Evolutionary conservation across 1,140 invertebrate genomes (phyloP).

Genomic region (Meloidogyne floridensis): DNA sequence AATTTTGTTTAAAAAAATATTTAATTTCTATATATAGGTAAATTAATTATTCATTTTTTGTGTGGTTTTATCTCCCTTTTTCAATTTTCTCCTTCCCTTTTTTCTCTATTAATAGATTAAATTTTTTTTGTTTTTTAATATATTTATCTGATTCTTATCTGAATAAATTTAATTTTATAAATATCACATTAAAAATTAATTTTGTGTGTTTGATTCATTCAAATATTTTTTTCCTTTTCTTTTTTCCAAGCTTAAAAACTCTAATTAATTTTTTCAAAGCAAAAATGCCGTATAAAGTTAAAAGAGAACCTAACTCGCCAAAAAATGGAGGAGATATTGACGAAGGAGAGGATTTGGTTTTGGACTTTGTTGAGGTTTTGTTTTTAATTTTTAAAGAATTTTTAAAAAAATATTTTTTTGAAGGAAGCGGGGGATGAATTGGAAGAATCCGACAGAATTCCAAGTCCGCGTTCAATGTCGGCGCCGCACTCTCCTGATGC

Average conservation of each 20-base stretch:
- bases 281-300: background rate
- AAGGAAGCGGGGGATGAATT: background rate
- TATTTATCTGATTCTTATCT: too few relatives aligned
- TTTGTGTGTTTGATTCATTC: background rate
- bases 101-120: background rate
- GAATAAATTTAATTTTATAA: too few relatives aligned
- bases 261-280: background rate
- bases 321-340: background rate
- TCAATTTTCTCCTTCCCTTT: background rate
- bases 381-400: background rate
- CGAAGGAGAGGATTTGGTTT: background rate
- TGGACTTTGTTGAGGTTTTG: background rate
- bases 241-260: background rate
- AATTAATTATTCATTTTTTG: too few relatives aligned
- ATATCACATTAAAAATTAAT: too few relatives aligned
- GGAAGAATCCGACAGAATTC: constrained; percentile 11
- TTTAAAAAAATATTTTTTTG: background rate
- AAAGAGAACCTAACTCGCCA: background rate
- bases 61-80: too few relatives aligned
- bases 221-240: background rate
- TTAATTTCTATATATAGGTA: too few relatives aligned
- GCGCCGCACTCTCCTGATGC: constrained; percentile 8
- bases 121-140: background rate
- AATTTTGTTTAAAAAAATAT: too few relatives aligned
- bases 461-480: constrained; percentile 11